Evolutionary conservation across 1,140 invertebrate genomes (phyloP), one percentile per base, ranked within the genome.

Genomic region (Dreissena rostriformis): DNA sequence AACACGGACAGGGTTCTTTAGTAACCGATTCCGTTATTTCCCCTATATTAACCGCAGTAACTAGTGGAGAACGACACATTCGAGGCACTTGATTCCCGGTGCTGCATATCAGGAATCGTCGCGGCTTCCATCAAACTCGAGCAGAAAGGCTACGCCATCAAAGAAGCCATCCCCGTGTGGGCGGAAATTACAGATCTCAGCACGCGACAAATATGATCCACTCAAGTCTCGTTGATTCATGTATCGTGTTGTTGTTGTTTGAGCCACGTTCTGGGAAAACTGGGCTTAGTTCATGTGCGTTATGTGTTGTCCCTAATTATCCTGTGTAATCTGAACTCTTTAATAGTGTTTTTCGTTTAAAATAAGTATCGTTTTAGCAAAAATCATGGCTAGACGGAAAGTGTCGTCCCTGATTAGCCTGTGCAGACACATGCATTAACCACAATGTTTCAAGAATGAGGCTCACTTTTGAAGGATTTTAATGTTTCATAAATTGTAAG

Each of bases 51-150:
- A 53, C 79, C 71, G 15, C 84, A 92, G 91, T 84, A 90, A 10
- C 89, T 89, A 49, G 90, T 91, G 63, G 91, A 92, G 81, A 92
- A 91, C 68, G 91, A 92, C 79, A 92, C 91, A 71, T 92, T 91
- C 86, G 91, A 92, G 67, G 86, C 90, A 15, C 87, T 92, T 17
- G 91, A 90, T 28, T 91, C 91, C 0, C 89, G 87, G 87, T 92
- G 91, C 74, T 92, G 91, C 87, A 74, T 92, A 26, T 87, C 91
- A 28, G 91, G 90, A n/a, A 92, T 90, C 12, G 91, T 92, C 0
- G 91, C 91, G 14, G 91, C 91, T 28, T 82, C 88, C 14, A 73
- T 92, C 0, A 88, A 87, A 78, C 86, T 92, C 26, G 90, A 90
- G 57, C 86, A 89, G 24, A 92, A 92, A 83, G 91, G 91, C 14